Evolutionary conservation across 2,113 vertebrate genomes (phyloP), one percentile per base, ranked within the genome.

Genomic region (Tauraco erythrolophus): DNA sequence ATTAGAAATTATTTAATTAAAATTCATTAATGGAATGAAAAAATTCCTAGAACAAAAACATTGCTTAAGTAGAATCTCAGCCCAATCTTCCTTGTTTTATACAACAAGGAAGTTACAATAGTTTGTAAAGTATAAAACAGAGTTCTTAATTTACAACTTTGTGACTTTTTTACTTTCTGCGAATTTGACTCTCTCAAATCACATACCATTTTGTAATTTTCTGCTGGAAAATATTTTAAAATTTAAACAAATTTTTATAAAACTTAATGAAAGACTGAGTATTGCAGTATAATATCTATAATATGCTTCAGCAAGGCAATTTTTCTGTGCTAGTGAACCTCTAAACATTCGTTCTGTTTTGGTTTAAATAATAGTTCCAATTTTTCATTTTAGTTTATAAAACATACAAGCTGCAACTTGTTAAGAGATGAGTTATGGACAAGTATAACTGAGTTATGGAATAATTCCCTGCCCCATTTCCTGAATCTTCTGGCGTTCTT

Each of bases 341-440:
- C 72, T 84, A 91, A 95, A 94, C 69, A 93, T 53, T 90, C 48
- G 62, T 85, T 94, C 95, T 97, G 85, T 94, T 93, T 93, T 89
- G 64, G 56, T 91, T 96, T 96, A 88, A 89, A 74, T 76, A 75
- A 51, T 84, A 93, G 81, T 61, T 97, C 84, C n/a, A 96, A 94
- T 93, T 94, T 96, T 98, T 97, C 92, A 89, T 94, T 95, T 94
- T 77, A 80, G 92, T 95, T 97, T 94, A 94, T 95, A 97, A 95
- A 97, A 97, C 78, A 94, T 92, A 94, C 92, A 97, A 96, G 94
- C 96, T 97, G 97, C 86, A 96, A 94, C 95, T 96, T 97, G 95
- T 98, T 98, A 97, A 92, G 95, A 94, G 90, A 94, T 94, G 92
- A 97, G 79, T 97, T 98, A 97, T 92, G 84, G 90, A 96, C 88